Conservation (phyloP, 2,797 vertebrate genomes). For the Ciconia nigra region DNA sequence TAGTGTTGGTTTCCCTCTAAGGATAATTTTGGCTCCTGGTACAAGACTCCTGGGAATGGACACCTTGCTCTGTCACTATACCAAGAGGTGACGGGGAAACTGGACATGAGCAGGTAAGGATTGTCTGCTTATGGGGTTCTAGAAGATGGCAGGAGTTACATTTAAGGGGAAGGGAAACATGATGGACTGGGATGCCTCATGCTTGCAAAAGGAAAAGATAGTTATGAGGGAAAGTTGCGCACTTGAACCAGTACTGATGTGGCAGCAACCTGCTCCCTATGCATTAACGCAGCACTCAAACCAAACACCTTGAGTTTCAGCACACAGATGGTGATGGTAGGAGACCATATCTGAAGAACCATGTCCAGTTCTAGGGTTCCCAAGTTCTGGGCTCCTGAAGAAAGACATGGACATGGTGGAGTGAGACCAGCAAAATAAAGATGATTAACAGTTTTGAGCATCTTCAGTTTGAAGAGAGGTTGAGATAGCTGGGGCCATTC, state of each 20-base stretch:
- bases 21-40: background rate
- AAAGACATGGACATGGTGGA: background rate
- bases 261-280: background rate
- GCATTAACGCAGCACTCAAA: background rate
- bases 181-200: background rate
- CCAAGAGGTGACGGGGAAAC: background rate
- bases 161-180: background rate
- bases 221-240: background rate
- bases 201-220: background rate
- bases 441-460: background rate
- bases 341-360: background rate
- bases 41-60: background rate
- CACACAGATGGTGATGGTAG: background rate
- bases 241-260: background rate
- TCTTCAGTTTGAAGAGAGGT: background rate
- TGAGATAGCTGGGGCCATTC: background rate
- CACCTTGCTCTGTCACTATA: background rate
- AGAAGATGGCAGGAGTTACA: background rate
- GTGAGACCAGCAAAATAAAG: background rate
- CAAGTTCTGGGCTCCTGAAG: background rate
- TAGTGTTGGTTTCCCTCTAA: background rate
- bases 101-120: background rate
- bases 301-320: background rate
- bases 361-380: background rate
- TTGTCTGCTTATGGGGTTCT: background rate